phyloP scores from a whole-genome alignment of 2,797 vertebrate genomes.

The Catostomus latipinnis region DNA sequence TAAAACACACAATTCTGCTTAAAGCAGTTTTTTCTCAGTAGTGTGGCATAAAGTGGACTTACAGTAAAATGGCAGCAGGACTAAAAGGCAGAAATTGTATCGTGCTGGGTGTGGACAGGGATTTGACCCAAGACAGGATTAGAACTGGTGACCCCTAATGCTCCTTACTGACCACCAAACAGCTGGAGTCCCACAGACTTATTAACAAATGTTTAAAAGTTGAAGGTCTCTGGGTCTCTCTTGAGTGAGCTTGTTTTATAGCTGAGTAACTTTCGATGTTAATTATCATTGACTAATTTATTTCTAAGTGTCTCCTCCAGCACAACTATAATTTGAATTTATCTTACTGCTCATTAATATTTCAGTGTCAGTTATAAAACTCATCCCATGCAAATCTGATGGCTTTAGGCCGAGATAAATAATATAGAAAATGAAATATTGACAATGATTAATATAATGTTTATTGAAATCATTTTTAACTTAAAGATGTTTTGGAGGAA shows the following conservation, averaged over 20 bases:
- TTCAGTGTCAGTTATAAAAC: conserved; percentile 2
- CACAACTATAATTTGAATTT: conserved; percentile 18
- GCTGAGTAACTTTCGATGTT: conserved; percentile 27
- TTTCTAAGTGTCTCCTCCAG: conserved; percentile 6
- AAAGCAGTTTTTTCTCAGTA: background rate
- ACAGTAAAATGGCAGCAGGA: background rate
- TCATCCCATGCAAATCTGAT: conserved; percentile 1
- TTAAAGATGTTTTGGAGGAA: background rate
- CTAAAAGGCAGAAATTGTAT: conserved; percentile 26
- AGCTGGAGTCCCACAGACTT: conserved; percentile 55
- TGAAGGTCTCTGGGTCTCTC: conserved; percentile 9
- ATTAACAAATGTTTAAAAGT: conserved; percentile 59
- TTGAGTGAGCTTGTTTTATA: conserved; percentile 23
- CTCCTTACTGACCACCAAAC: conserved; percentile 59
- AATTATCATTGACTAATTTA: conserved; percentile 31
- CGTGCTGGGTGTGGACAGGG: conserved; percentile 42
- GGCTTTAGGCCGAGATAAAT: background rate
- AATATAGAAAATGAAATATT: background rate
- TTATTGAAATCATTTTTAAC: background rate
- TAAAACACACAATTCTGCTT: background rate
- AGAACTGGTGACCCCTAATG: conserved; percentile 64
- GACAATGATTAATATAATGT: background rate
- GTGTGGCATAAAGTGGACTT: background rate
- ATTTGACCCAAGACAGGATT: conserved; percentile 62
- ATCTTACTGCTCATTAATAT: conserved; percentile 12